Percentiles rank a stretch among this genome's conserved stretches.
phyloP scores from a whole-genome alignment of 2,888 invertebrate species.

The Neria commutata region DNA sequence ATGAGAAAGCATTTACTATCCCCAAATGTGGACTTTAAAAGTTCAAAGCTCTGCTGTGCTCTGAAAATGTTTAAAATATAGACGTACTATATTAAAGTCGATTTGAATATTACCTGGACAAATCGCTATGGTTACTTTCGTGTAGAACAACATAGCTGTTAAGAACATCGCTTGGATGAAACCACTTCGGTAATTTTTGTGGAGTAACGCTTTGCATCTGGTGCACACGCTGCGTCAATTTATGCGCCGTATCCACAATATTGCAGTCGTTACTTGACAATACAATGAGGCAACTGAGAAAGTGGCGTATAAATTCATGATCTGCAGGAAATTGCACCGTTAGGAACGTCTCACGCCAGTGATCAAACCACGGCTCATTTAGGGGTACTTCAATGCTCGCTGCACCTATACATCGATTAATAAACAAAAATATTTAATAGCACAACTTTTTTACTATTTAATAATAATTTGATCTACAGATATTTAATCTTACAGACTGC shows the following conservation, averaged over 20 bases:
- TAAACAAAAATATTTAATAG: no score
- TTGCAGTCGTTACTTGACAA: constrained; percentile 75
- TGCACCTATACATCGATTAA: no score
- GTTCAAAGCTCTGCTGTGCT: constrained; percentile 82
- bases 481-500: no score
- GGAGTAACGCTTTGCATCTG: constrained; percentile 77
- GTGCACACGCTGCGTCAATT: constrained; percentile 79
- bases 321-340: constrained; percentile 88
- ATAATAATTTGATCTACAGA: no score
- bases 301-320: constrained; percentile 94
- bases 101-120: constrained; percentile 69
- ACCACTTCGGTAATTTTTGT: constrained; percentile 84
- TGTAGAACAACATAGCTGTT: constrained; percentile 90
- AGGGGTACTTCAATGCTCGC: no score
- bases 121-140: constrained; percentile 74
- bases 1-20: constrained; percentile 86
- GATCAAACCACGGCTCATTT: constrained; percentile 92
- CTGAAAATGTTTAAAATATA: constrained; percentile 62
- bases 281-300: constrained; percentile 81
- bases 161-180: constrained; percentile 75
- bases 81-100: not conserved
- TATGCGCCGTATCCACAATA: constrained; percentile 82
- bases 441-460: no score
- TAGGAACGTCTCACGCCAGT: constrained; percentile 91
- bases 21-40: constrained; percentile 87